phyloP scores from a whole-genome alignment of 1,140 invertebrate genomes.

The Chrysoperla carnea region DNA sequence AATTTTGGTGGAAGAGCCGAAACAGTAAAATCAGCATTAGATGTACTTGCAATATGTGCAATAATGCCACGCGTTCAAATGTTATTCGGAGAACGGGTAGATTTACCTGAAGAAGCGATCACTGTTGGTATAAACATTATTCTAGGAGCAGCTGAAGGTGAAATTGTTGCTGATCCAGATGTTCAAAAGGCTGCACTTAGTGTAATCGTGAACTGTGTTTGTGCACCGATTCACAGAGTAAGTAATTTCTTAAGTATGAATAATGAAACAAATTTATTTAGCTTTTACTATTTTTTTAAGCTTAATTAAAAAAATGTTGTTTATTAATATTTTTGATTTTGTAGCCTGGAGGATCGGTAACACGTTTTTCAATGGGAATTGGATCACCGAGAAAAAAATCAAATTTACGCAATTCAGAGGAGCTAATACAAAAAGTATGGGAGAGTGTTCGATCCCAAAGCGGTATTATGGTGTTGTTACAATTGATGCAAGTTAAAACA shows the following conservation, averaged over 20 bases:
- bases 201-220: constrained; percentile 83
- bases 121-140: constrained; percentile 61
- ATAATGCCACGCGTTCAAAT: constrained; percentile 77
- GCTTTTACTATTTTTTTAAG: not conserved
- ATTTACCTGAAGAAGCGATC: constrained; percentile 52
- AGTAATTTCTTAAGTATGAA: constrained; percentile 13
- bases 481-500: constrained; percentile 76
- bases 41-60: constrained; percentile 78
- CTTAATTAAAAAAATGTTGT: not conserved
- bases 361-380: constrained; percentile 32
- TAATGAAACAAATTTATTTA: not conserved
- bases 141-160: constrained; percentile 72
- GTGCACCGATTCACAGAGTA: constrained; percentile 72
- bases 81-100: constrained; percentile 58
- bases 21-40: constrained; percentile 74
- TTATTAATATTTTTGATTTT: constrained; percentile 7
- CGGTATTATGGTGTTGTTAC: constrained; percentile 82
- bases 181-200: constrained; percentile 79
- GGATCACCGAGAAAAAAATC: constrained; percentile 56
- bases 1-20: constrained; percentile 78
- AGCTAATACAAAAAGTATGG: constrained; percentile 81
- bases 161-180: constrained; percentile 75
- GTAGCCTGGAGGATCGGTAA: constrained; percentile 41
- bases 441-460: constrained; percentile 83
- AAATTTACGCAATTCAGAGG: constrained; percentile 57